These are phyloP conservation scores for Wasmannia auropunctata DNA, from an alignment of 1,140 invertebrate genomes.

Conservation along the genomic window DNA sequence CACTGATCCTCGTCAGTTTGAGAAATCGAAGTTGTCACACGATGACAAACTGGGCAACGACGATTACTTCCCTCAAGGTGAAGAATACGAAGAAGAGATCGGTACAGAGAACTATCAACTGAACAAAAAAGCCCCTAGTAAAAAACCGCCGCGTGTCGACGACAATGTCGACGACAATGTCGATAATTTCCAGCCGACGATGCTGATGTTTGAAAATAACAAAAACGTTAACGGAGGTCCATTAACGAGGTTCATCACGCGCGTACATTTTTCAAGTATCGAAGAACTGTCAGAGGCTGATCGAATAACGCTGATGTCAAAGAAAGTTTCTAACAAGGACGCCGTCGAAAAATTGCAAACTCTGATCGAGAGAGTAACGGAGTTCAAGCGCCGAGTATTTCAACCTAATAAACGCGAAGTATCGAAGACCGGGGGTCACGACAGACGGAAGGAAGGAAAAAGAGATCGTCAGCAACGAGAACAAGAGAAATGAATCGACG, in stretches of 20 bases:
- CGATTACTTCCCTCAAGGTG: constrained; percentile 79
- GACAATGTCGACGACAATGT: constrained; percentile 58
- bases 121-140: not conserved
- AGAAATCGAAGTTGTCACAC: not conserved
- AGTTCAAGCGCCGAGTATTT: constrained; percentile 62
- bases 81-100: constrained; percentile 77
- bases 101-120: constrained; percentile 61
- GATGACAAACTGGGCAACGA: constrained; percentile 71
- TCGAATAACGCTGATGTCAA: not conserved
- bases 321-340: constrained; percentile 33
- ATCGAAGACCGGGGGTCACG: not conserved
- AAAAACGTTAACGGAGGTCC: not conserved
- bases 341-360: constrained; percentile 59
- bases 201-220: constrained; percentile 14
- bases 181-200: not conserved
- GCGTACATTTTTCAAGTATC: not conserved
- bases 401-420: not conserved
- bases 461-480: not conserved
- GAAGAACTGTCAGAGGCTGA: not conserved
- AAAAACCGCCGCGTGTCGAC: not conserved
- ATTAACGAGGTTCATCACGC: constrained; percentile 10
- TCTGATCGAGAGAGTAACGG: constrained; percentile 59
- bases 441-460: not conserved
- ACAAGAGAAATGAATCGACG: not conserved
- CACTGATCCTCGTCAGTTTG: not conserved